Conservation (phyloP, 2,113 vertebrate genomes). For the Ellobius talpinus region DNA sequence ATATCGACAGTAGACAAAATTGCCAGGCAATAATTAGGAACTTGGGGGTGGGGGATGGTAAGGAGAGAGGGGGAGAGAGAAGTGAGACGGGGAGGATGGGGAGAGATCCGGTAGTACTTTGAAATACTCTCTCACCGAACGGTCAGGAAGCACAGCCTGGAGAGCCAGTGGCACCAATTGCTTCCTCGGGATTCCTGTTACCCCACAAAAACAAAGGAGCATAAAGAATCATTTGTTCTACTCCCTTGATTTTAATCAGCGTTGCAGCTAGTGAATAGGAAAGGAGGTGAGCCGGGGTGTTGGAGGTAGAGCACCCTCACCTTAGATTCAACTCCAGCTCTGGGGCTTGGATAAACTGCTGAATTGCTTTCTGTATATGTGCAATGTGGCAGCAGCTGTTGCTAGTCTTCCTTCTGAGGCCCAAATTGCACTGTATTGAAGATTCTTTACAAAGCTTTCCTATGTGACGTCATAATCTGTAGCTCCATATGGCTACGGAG, state of each 20-base stretch:
- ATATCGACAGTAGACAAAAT: too few species aligned
- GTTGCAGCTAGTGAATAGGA: constrained; percentile 37
- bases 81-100: too few species aligned
- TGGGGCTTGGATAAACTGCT: not conserved
- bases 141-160: not conserved
- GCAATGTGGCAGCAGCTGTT: not conserved
- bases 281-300: not conserved
- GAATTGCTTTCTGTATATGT: constrained; percentile 5
- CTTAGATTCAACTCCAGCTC: not conserved
- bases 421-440: not conserved
- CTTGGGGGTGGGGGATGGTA: too few species aligned
- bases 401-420: not conserved
- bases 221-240: constrained; percentile 27
- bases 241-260: constrained; percentile 55
- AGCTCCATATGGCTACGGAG: not conserved
- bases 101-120: not conserved
- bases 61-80: too few species aligned
- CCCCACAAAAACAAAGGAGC: not conserved
- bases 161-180: not conserved
- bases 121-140: not conserved
- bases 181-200: not conserved
- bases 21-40: too few species aligned
- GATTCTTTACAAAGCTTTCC: constrained; percentile 2
- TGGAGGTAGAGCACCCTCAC: not conserved
- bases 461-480: not conserved